These are phyloP conservation scores for Ceraclea dissimilis DNA, from an alignment of 2,888 invertebrate species.

Conservation along the genomic window DNA sequence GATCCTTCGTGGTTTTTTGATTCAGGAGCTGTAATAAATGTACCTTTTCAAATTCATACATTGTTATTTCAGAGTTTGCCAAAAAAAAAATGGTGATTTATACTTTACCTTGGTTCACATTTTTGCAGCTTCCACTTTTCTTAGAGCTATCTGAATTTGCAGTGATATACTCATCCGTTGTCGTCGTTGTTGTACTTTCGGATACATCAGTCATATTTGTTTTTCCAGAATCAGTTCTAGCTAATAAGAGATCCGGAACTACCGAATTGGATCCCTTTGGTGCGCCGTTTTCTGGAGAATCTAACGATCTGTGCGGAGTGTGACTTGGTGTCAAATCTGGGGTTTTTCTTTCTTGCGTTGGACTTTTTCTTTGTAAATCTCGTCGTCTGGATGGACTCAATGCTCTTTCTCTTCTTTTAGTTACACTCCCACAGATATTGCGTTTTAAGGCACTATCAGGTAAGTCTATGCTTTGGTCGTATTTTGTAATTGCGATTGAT, in stretches of 20 bases:
- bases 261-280: constrained; percentile 23
- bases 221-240: constrained; percentile 65
- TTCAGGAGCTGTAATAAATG: constrained; percentile 41
- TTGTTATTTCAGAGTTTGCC: background rate
- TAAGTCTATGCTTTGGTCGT: constrained; percentile 43
- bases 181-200: constrained; percentile 76
- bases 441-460: constrained; percentile 39
- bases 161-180: constrained; percentile 69
- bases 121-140: constrained; percentile 47
- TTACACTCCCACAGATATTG: constrained; percentile 39
- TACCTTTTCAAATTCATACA: background rate
- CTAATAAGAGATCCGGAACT: constrained; percentile 45
- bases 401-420: constrained; percentile 47
- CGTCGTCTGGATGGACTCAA: constrained; percentile 46
- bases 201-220: constrained; percentile 70
- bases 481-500: constrained; percentile 50
- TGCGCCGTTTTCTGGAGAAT: constrained; percentile 32
- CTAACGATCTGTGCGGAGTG: constrained; percentile 27
- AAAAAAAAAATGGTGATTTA: background rate
- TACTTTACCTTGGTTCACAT: constrained; percentile 39
- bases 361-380: constrained; percentile 31
- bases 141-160: constrained; percentile 73
- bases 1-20: constrained; percentile 66
- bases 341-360: constrained; percentile 17
- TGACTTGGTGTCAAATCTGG: constrained; percentile 25